Conservation (phyloP, 2,113 vertebrate species). For the Pogona vitticeps region DNA sequence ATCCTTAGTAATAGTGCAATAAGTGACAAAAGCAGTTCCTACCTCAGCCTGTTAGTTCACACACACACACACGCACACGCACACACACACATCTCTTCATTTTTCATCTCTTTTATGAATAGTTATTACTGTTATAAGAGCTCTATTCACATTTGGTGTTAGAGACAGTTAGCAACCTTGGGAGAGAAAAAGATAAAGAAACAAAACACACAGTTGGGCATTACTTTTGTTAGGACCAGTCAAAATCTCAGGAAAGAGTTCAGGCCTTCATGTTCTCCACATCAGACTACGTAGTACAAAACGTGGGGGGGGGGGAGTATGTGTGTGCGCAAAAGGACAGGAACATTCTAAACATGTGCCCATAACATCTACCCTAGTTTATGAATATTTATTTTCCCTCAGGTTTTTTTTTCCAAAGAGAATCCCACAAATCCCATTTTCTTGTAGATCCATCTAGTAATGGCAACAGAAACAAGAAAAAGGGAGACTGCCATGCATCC, state of each 20-base stretch:
- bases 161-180: background rate
- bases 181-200: no score
- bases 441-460: background rate
- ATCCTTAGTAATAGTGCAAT: background rate
- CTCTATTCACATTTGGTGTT: background rate
- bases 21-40: background rate
- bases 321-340: no score
- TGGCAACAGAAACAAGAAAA: background rate
- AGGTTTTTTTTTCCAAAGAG: no score
- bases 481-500: background rate
- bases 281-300: no score
- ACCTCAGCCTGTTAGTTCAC: background rate
- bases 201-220: no score
- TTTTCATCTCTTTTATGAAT: background rate
- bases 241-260: no score
- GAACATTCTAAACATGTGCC: no score
- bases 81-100: background rate
- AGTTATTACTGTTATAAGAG: slow-evolving; percentile 27
- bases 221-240: no score
- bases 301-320: no score
- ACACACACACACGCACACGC: background rate
- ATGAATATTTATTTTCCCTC: no score
- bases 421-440: background rate
- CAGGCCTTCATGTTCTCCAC: no score
- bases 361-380: no score